Percentiles rank a stretch among this genome's conserved stretches.
phyloP scores from a whole-genome alignment of 2,113 vertebrate genomes.

The Phainopepla nitens region DNA sequence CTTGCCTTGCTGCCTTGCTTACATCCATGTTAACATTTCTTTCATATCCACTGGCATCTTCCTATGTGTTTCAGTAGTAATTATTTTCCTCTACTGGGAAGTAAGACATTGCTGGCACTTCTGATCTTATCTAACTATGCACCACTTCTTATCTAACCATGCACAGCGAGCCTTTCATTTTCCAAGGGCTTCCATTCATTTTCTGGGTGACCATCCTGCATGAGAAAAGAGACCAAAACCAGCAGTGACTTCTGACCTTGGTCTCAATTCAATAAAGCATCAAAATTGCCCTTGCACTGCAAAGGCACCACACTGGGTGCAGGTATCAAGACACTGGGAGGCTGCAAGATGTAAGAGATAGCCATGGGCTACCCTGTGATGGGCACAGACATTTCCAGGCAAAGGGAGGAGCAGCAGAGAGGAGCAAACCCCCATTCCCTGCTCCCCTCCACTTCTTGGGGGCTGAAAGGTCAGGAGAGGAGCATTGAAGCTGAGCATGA shows the following conservation, averaged over 20 bases:
- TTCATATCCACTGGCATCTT: neutral
- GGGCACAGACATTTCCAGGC: neutral
- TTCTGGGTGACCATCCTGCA: neutral
- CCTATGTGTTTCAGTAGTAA: neutral
- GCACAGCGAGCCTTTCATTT: neutral
- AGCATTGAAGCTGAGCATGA: neutral
- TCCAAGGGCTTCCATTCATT: neutral
- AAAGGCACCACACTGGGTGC: neutral
- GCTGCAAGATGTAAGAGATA: neutral
- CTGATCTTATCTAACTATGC: neutral
- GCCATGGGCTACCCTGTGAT: rapidly evolving
- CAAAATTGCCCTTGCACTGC: neutral
- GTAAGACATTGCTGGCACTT: neutral
- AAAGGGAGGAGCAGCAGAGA: neutral
- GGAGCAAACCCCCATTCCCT: neutral
- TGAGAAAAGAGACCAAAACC: neutral
- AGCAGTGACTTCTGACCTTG: neutral
- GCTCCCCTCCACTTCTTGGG: rapidly evolving
- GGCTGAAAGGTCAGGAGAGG: neutral
- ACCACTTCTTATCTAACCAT: neutral
- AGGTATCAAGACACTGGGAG: rapidly evolving
- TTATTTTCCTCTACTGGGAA: neutral
- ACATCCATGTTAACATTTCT: neutral
- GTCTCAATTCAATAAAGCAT: neutral
- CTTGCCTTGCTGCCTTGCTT: neutral